phyloP scores from a whole-genome alignment of 2,888 invertebrate species.

The Drosophila lutescens region DNA sequence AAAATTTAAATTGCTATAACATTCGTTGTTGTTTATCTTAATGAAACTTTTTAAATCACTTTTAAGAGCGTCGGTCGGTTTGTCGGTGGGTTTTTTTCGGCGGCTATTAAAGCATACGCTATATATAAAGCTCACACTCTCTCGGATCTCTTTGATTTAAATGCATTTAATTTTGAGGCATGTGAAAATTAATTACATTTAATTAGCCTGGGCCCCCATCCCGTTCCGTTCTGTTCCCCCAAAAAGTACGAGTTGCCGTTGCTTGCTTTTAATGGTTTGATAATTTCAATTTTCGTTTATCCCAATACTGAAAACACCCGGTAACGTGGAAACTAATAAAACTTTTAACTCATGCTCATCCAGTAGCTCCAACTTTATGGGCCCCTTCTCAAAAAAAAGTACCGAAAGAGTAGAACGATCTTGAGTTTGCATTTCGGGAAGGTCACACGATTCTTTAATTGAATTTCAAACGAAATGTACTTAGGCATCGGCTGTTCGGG shows the following conservation, averaged over 20 bases:
- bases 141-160: slow-evolving; percentile 69
- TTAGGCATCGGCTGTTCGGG: slow-evolving; percentile 43
- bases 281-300: slow-evolving; percentile 75
- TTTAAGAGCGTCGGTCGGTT: slow-evolving; percentile 62
- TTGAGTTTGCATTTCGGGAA: slow-evolving; percentile 49
- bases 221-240: slow-evolving; percentile 24
- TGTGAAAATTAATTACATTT: slow-evolving; percentile 81
- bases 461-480: slow-evolving; percentile 79
- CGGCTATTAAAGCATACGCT: slow-evolving; percentile 65
- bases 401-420: slow-evolving; percentile 26
- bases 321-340: slow-evolving; percentile 42
- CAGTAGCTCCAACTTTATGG: slow-evolving; percentile 61
- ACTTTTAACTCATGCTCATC: slow-evolving; percentile 45
- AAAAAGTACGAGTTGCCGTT: slow-evolving; percentile 62
- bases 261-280: slow-evolving; percentile 67
- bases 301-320: slow-evolving; percentile 48
- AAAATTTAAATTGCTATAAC: slow-evolving; percentile 77
- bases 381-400: slow-evolving; percentile 46
- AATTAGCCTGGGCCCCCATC: slow-evolving; percentile 55
- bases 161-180: slow-evolving; percentile 74
- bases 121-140: slow-evolving; percentile 73
- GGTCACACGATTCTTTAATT: slow-evolving; percentile 68
- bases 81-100: slow-evolving; percentile 7
- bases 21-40: slow-evolving; percentile 70
- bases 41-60: slow-evolving; percentile 77